Base-by-base conservation (phyloP, 2,888 invertebrate genomes). In the Drosophila melanosoma region DNA sequence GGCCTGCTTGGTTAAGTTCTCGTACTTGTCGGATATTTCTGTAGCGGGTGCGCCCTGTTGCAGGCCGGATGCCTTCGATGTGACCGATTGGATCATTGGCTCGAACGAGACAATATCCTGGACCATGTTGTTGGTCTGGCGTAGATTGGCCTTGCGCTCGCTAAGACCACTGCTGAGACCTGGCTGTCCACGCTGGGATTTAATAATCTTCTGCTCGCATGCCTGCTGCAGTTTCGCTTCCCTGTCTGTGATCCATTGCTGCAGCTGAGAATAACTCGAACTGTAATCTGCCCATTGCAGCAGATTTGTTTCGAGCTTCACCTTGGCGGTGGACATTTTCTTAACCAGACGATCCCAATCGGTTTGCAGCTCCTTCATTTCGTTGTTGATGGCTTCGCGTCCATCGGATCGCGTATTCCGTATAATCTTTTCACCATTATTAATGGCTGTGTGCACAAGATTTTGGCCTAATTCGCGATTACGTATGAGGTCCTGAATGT, bases 51-150 rank as follows among this genome's bases (percentile, higher is more conserved):
- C 97, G 72, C 97, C 97, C 93, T 98, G 97, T 93, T 97, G 97
- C 83, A 98, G 94, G 93, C 98, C 98, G 84, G 97, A 97, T 76
- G 98, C 98, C 94, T 98, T 99, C 61, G 96, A 97, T 64, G 97
- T 96, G 48, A 98, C 98, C 51, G 98, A 98, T 93, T 98, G 98
- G 87, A 99, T 98, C 97, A 99, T 98, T 59, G 98, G 98, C 93
- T 99, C 98, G 93, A 98, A 98, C 61, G 98, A 97, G 81, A 98
- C 97, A 91, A 99, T 98, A 93, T 99, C 99, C 94, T 98, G 98
- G 51, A 98, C 98, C 91, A 98, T 97, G 93, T 97, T 98, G 94
- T 98, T 97, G 67, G 98, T 98, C 94, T 97, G 97, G 81, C 98
- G 95, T 53, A 98, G 94, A 88, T 96, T 97, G 8, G 98, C 98